These are phyloP conservation scores for Tigriopus californicus DNA, from an alignment of 2,888 invertebrate genomes.

Conservation along the genomic window DNA sequence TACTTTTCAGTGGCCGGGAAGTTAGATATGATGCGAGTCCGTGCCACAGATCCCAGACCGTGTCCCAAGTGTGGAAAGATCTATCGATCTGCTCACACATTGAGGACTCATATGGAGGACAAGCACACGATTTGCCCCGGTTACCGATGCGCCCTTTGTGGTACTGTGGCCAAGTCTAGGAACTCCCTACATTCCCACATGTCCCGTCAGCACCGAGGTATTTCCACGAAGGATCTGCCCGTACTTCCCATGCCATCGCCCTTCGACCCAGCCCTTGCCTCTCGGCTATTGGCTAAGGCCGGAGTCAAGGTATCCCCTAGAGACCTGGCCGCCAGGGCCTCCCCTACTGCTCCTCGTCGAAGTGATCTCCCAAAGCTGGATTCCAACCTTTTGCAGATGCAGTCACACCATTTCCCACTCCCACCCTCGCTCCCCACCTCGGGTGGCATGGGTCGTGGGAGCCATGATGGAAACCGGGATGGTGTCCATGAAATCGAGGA, in stretches of 20 bases:
- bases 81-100: slow-evolving; percentile 60
- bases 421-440: slow-evolving; percentile 3
- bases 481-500: slow-evolving; percentile 7
- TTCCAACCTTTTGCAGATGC: slow-evolving; percentile 4
- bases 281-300: slow-evolving; percentile 38
- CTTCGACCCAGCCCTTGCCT: slow-evolving; percentile 69
- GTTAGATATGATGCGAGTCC: slow-evolving; percentile 60
- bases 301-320: slow-evolving; percentile 57
- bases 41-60: slow-evolving; percentile 76
- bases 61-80: slow-evolving; percentile 63
- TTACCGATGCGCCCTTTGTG: slow-evolving; percentile 73
- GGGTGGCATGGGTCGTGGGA: neutral
- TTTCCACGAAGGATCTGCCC: slow-evolving; percentile 77
- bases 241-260: slow-evolving; percentile 80
- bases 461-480: neutral
- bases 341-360: slow-evolving; percentile 52
- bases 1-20: slow-evolving; percentile 12
- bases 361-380: slow-evolving; percentile 17
- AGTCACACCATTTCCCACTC: slow-evolving; percentile 9
- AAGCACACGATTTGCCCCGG: slow-evolving; percentile 84
- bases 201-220: slow-evolving; percentile 79
- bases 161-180: slow-evolving; percentile 76
- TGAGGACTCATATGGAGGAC: slow-evolving; percentile 75
- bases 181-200: slow-evolving; percentile 83
- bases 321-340: slow-evolving; percentile 60